These are phyloP conservation scores for Thereva nobilitata DNA, from an alignment of 2,888 invertebrate species.

Conservation along the genomic window DNA sequence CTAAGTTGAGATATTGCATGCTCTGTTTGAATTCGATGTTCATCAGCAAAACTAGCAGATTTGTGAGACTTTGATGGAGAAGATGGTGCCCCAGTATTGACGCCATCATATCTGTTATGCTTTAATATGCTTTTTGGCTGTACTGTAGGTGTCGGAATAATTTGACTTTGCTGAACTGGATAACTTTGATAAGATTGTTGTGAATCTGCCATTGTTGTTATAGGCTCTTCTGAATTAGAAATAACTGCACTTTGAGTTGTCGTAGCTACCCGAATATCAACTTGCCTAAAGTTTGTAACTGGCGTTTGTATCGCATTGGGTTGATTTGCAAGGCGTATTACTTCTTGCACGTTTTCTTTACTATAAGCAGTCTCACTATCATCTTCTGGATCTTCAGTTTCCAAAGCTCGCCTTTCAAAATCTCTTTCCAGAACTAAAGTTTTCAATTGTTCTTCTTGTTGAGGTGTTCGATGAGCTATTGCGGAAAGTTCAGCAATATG, in stretches of 20 bases:
- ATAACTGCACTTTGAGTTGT: slow-evolving; percentile 46
- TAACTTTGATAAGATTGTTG: slow-evolving; percentile 47
- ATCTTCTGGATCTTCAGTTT: slow-evolving; percentile 71
- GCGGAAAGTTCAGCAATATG: slow-evolving; percentile 80
- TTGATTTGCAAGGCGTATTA: slow-evolving; percentile 59
- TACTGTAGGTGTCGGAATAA: slow-evolving; percentile 42
- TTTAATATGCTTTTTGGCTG: slow-evolving; percentile 59
- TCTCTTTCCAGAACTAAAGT: slow-evolving; percentile 91
- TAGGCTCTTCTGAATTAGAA: slow-evolving; percentile 48
- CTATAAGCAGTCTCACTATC: slow-evolving; percentile 62
- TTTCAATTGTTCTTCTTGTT: slow-evolving; percentile 85
- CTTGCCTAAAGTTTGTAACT: slow-evolving; percentile 57
- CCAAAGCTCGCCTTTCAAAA: slow-evolving; percentile 88
- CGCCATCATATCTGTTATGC: slow-evolving; percentile 52
- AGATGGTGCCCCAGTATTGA: slow-evolving; percentile 49
- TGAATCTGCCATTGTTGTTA: slow-evolving; percentile 42
- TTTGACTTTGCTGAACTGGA: slow-evolving; percentile 42
- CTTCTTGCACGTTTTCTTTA: slow-evolving; percentile 60
- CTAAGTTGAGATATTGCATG: slow-evolving; percentile 51
- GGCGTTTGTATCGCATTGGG: slow-evolving; percentile 57
- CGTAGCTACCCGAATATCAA: slow-evolving; percentile 53
- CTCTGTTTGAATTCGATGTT: slow-evolving; percentile 52
- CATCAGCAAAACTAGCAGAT: slow-evolving; percentile 57
- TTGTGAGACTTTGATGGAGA: slow-evolving; percentile 58
- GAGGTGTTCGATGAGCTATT: slow-evolving; percentile 69